Evolutionary conservation across 2,113 vertebrate species (phyloP), one percentile per base, ranked within the genome.

Genomic region (Oxyura jamaicensis): DNA sequence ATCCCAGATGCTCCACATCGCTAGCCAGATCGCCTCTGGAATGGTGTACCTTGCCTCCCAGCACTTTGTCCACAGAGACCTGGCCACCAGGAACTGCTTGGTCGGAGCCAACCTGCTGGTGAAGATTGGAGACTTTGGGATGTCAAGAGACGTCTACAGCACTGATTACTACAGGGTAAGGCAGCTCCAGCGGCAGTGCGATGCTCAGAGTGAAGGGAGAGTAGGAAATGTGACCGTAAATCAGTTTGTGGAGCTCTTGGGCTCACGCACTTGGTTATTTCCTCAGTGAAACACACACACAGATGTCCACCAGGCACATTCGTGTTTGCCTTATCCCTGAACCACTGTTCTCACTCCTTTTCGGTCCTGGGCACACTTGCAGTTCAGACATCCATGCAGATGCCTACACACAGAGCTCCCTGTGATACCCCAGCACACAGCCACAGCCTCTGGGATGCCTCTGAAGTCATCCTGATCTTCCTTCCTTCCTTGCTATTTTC

Each of bases 121-220:
- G 92, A 99, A 99, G 98, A 99, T 99, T 6, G 99, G 99, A 88
- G 99, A 99, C 97, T 99, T 99, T 42, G 99, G 99, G 97, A 99
- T 99, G 99, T 99, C 99, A 73, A 98, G 99, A 96, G 99, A 99
- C 71, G 99, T 99, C 97, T 99, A 99, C 98, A 99, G 99, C 98
- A 99, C 99, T 8, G 99, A 99, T 97, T 99, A 99, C 98, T 99
- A 99, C 98, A 98, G 99, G 98, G 99, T 99, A 98, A 98, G 99
- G 91, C 58, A 88, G 77, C 74, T 92, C 71, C 83, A 77, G 88
- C 35, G 2, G 66, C 82, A 73, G 29, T 81, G 60, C 82, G 65
- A 66, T 67, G 36, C 52, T 95, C 93, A 77, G 71, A 90, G 53
- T 22, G 76, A 76, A 87, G 77, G 86, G 76, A 93, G 75, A 76